Evolutionary conservation across 2,113 vertebrate genomes (phyloP).

Genomic region (Lasiurus borealis): DNA sequence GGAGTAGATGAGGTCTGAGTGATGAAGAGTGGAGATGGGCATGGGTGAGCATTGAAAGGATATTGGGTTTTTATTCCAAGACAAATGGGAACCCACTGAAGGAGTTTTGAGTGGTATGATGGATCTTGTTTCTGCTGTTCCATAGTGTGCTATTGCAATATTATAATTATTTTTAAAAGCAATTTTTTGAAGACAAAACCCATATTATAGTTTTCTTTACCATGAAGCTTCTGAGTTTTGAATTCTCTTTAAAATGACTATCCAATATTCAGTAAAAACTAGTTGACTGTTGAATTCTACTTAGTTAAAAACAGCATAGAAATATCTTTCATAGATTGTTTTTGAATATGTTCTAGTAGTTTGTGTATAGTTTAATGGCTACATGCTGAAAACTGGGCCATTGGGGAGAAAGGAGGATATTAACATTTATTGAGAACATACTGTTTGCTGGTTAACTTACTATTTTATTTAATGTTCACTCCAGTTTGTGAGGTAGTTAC

Average conservation of each 20-base stretch:
- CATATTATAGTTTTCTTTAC: neutral
- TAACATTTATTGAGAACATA: constrained; percentile 52
- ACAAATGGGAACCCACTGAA: constrained; percentile 17
- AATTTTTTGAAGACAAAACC: constrained; percentile 44
- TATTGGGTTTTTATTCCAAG: neutral
- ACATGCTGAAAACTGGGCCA: constrained; percentile 6
- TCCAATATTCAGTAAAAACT: constrained; percentile 40
- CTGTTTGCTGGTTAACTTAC: neutral
- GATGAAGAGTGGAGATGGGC: neutral
- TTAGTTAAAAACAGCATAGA: constrained; percentile 46
- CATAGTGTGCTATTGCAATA: neutral
- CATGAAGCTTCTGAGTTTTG: constrained; percentile 18
- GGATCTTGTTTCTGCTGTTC: neutral
- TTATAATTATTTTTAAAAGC: constrained; percentile 33
- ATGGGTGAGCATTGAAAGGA: neutral
- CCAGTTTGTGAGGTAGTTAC: neutral
- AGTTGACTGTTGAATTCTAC: neutral
- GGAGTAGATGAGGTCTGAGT: neutral
- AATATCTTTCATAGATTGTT: constrained; percentile 21
- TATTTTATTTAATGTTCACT: constrained; percentile 26
- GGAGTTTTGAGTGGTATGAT: neutral
- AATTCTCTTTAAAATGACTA: constrained; percentile 16
- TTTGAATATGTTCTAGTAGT: constrained; percentile 28
- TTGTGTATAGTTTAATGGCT: constrained; percentile 23
- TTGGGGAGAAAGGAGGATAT: constrained; percentile 40